Percentiles rank a stretch among this genome's conserved stretches.
Conservation (phyloP, 2,113 vertebrate genomes). For the Lethenteron reissneri region DNA sequence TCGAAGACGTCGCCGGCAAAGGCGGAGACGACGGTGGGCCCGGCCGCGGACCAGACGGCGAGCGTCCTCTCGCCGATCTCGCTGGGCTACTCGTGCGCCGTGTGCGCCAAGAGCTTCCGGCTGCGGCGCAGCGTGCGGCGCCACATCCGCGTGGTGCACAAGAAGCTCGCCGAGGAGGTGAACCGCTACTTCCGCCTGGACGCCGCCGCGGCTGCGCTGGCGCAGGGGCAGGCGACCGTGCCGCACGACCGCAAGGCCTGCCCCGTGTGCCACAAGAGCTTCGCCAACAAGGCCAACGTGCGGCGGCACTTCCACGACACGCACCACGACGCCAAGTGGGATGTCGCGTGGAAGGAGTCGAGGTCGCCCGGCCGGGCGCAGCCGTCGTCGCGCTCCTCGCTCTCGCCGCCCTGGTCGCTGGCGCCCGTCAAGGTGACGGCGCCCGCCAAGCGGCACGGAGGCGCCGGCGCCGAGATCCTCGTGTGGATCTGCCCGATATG, state of each 20-base stretch:
- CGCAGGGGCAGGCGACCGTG: neutral
- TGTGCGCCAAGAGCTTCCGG: slow-evolving; percentile 85
- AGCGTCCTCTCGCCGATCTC: neutral
- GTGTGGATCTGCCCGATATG: slow-evolving; percentile 63
- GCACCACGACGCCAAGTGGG: slow-evolving; percentile 42
- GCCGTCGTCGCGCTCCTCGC: neutral
- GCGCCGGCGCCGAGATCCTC: slow-evolving; percentile 35
- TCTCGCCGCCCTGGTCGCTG: neutral
- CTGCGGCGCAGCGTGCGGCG: slow-evolving; percentile 70
- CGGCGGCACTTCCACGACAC: slow-evolving; percentile 95
- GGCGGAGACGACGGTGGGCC: neutral
- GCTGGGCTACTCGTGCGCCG: slow-evolving; percentile 40
- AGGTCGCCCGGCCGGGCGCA: neutral
- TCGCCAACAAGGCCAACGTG: slow-evolving; percentile 92
- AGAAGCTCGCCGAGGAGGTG: slow-evolving; percentile 79
- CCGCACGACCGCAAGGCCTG: slow-evolving; percentile 26
- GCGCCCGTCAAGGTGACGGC: neutral
- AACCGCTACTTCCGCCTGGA: slow-evolving; percentile 43
- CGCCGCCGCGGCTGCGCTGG: neutral
- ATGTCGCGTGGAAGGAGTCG: neutral
- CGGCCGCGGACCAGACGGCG: neutral
- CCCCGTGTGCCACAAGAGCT: slow-evolving; percentile 55
- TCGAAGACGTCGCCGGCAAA: neutral
- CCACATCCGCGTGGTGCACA: slow-evolving; percentile 91
- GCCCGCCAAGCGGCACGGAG: neutral